Evolutionary conservation across 2,113 vertebrate species (phyloP).

Genomic region (Heteronetta atricapilla): DNA sequence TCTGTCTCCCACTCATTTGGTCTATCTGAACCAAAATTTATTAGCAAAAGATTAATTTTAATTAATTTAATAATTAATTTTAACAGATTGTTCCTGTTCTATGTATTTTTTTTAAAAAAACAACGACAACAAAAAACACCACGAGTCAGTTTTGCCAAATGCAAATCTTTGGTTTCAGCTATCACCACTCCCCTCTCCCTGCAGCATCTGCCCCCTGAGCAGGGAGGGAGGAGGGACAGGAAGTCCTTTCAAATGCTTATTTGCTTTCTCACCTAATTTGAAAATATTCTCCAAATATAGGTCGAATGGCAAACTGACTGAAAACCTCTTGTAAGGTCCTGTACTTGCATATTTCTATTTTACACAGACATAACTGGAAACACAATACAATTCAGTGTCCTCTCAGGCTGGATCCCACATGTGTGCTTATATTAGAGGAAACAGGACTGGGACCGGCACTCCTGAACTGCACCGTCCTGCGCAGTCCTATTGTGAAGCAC

Average conservation of each 20-base stretch:
- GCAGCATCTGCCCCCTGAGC: neutral
- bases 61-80: no score
- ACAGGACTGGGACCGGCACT: neutral
- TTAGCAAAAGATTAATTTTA: neutral
- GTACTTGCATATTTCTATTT: neutral
- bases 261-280: neutral
- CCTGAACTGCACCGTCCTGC: neutral
- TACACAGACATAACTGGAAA: neutral
- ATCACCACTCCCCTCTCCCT: neutral
- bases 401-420: neutral
- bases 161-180: neutral
- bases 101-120: neutral
- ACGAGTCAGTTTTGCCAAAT: neutral
- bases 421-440: neutral
- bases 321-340: neutral
- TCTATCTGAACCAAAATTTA: neutral
- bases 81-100: neutral
- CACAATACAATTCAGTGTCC: neutral
- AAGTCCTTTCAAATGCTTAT: neutral
- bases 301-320: neutral
- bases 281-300: neutral
- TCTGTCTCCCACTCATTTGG: neutral
- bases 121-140: neutral
- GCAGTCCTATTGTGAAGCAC: neutral
- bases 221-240: neutral